Evolutionary conservation across 2,113 vertebrate species (phyloP).

Genomic region (Psittacula cyanocephala): DNA sequence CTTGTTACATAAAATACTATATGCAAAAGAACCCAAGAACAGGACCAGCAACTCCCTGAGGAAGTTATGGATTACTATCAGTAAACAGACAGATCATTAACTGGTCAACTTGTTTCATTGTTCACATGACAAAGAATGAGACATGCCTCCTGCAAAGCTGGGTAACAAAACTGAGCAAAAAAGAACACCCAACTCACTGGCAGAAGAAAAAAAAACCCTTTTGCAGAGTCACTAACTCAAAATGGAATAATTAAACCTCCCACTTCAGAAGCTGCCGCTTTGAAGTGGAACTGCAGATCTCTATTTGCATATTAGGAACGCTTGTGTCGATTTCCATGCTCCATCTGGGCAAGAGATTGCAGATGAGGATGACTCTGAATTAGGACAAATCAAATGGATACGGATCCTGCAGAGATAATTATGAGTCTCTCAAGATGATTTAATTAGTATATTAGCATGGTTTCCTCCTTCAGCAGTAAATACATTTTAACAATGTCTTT

Average conservation of each 20-base stretch:
- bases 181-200: background rate
- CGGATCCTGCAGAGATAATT: slow-evolving; percentile 38
- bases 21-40: slow-evolving; percentile 12
- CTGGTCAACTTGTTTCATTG: background rate
- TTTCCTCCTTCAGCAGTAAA: slow-evolving; percentile 38
- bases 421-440: slow-evolving; percentile 25
- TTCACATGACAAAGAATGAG: background rate
- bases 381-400: slow-evolving; percentile 48
- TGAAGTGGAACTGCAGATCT: slow-evolving; percentile 56
- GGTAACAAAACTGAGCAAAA: background rate
- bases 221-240: slow-evolving; percentile 45
- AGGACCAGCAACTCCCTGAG: slow-evolving; percentile 14
- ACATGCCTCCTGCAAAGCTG: background rate
- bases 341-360: slow-evolving; percentile 38
- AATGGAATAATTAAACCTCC: slow-evolving; percentile 51
- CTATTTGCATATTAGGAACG: slow-evolving; percentile 21
- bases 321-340: slow-evolving; percentile 26
- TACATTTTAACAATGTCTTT: background rate
- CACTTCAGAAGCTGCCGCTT: slow-evolving; percentile 39
- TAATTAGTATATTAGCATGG: slow-evolving; percentile 31
- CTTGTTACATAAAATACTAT: background rate
- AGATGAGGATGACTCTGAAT: slow-evolving; percentile 49
- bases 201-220: background rate
- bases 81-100: slow-evolving; percentile 29
- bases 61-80: slow-evolving; percentile 32